Percentiles rank a stretch among this genome's conserved stretches.
Conservation (phyloP, 2,113 vertebrate species). For the Meles meles region DNA sequence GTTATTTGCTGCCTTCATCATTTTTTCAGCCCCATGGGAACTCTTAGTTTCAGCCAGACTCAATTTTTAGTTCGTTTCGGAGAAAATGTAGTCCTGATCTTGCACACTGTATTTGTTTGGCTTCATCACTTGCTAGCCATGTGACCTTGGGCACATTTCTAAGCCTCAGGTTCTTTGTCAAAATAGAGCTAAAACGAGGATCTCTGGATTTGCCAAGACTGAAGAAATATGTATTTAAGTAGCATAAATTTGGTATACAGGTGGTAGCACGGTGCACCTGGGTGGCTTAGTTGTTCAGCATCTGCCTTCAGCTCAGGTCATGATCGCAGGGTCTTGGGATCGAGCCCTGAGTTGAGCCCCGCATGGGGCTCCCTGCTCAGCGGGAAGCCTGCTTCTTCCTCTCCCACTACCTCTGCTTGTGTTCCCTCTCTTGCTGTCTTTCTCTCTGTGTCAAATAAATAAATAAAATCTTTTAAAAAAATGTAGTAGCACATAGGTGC, state of each 20-base stretch:
- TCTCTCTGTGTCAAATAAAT: too few species aligned
- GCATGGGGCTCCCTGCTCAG: too few species aligned
- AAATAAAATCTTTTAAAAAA: too few species aligned
- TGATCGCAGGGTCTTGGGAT: too few species aligned
- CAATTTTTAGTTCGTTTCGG: slow-evolving; percentile 55
- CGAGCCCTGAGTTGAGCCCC: too few species aligned
- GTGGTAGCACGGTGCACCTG: not conserved
- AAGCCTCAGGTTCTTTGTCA: slow-evolving; percentile 26
- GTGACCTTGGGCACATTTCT: slow-evolving; percentile 44
- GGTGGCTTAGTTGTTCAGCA: too few species aligned
- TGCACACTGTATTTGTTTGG: slow-evolving; percentile 51
- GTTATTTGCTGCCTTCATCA: slow-evolving; percentile 61
- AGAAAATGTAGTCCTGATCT: slow-evolving; percentile 55
- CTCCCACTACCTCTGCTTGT: too few species aligned
- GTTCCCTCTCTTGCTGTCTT: too few species aligned
- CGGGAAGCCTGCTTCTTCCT: too few species aligned
- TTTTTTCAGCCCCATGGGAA: slow-evolving; percentile 59
- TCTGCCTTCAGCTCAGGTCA: too few species aligned
- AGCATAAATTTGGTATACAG: not conserved
- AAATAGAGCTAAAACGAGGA: slow-evolving; percentile 9
- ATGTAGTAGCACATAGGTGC: not conserved
- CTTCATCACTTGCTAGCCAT: slow-evolving; percentile 3
- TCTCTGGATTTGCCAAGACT: not conserved
- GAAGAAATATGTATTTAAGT: not conserved
- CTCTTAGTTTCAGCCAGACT: slow-evolving; percentile 48